A percentile compares a stretch with the other conserved stretches of the same genome.
Evolutionary conservation across 2,113 vertebrate genomes (phyloP).

Genomic region (Halcyon senegalensis): DNA sequence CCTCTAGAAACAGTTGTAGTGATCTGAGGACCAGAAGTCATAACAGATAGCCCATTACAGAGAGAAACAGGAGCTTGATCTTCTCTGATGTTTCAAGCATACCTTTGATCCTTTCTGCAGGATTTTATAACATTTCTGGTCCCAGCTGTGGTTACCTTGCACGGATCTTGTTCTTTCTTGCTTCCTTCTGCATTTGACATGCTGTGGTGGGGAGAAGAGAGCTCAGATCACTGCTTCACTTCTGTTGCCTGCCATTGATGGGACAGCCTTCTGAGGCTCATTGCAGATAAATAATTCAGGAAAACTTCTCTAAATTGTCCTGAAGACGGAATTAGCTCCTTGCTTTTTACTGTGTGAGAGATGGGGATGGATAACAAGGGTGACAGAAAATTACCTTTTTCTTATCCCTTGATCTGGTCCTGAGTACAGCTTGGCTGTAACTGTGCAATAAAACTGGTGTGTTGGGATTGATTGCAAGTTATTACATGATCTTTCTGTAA

Average conservation of each 20-base stretch:
- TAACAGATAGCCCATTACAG: neutral
- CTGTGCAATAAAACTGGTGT: neutral
- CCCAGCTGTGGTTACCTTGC: neutral
- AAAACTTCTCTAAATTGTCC: neutral
- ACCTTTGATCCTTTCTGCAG: neutral
- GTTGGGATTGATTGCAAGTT: slow-evolving; percentile 25
- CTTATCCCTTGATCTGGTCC: slow-evolving; percentile 24
- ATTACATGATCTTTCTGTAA: neutral
- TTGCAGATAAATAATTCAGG: neutral
- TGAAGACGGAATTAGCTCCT: neutral
- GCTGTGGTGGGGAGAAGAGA: neutral
- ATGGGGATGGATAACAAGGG: neutral
- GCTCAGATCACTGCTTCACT: neutral
- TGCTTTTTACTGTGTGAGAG: neutral
- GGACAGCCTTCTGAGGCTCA: neutral
- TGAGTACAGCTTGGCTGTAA: neutral
- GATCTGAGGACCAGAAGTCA: neutral
- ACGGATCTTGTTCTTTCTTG: neutral
- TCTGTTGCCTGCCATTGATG: neutral
- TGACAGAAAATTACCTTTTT: slow-evolving; percentile 44
- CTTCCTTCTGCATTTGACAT: neutral
- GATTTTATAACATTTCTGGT: neutral
- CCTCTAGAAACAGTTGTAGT: neutral
- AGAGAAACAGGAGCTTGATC: neutral
- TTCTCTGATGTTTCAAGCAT: neutral